Evolutionary conservation across 23 tunicate species (phyloP).

Genomic region (Ciona savignyi): DNA sequence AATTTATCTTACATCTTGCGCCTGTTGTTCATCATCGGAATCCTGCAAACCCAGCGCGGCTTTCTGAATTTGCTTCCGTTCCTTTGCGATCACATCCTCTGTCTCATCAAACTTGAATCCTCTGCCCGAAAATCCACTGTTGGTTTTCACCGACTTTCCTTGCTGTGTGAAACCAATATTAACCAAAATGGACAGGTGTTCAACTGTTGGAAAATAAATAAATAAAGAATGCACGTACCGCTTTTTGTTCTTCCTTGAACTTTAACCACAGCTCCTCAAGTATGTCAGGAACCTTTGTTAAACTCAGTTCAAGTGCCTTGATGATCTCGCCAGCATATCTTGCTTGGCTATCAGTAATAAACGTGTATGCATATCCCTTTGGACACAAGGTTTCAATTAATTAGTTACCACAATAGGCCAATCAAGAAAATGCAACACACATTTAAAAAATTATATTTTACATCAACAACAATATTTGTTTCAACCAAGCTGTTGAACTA

Average conservation of each 20-base stretch:
- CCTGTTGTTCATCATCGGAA: slow-evolving; percentile 90
- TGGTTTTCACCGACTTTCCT: slow-evolving; percentile 79
- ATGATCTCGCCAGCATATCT: slow-evolving; percentile 97
- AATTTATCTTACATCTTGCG: slow-evolving; percentile 50
- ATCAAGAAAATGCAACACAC: no score
- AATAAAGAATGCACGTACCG: slow-evolving; percentile 40
- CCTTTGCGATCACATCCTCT: slow-evolving; percentile 79
- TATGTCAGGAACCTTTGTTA: slow-evolving; percentile 45
- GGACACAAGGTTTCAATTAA: no score
- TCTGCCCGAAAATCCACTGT: slow-evolving; percentile 86
- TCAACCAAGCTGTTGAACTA: no score
- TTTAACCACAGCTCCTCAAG: slow-evolving; percentile 62
- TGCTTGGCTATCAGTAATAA: slow-evolving; percentile 83
- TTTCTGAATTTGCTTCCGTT: slow-evolving; percentile 92
- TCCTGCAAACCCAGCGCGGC: slow-evolving; percentile 87
- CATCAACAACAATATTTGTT: no score
- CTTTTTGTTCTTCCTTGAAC: slow-evolving; percentile 77
- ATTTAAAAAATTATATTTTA: background rate
- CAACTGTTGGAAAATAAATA: no score
- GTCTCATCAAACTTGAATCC: slow-evolving; percentile 98
- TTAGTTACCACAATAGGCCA: no score
- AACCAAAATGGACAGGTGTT: no score
- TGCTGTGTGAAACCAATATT: slow-evolving; percentile 15
- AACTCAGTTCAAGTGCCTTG: slow-evolving; percentile 88
- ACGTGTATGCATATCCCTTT: slow-evolving; percentile 85